Percentiles rank a stretch among this genome's conserved stretches.
Evolutionary conservation across 2,797 vertebrate species (phyloP).

Genomic region (Pipistrellus nathusii): DNA sequence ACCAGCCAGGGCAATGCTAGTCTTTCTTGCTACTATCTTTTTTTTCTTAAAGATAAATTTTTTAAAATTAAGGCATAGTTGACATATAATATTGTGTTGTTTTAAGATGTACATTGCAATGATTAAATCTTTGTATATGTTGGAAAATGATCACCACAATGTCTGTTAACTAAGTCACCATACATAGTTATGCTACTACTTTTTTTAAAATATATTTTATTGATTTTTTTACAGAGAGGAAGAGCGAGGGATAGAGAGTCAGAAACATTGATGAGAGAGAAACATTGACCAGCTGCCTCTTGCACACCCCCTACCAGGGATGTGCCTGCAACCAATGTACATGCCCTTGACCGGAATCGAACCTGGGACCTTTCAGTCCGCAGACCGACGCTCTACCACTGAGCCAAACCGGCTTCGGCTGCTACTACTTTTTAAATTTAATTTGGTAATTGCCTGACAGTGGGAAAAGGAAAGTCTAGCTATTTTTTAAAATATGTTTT

Average conservation of each 20-base stretch:
- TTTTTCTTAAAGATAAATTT: background rate
- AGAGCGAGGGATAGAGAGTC: too few relatives aligned
- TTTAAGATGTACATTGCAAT: background rate
- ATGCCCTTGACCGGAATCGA: too few relatives aligned
- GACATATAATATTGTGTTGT: background rate
- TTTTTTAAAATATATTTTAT: too few relatives aligned
- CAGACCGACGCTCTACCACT: too few relatives aligned
- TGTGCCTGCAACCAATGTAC: too few relatives aligned
- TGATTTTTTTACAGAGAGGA: too few relatives aligned
- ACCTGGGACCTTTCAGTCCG: too few relatives aligned
- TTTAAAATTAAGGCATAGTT: background rate
- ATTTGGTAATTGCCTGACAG: slow-evolving; percentile 38
- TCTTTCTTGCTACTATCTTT: slow-evolving; percentile 19
- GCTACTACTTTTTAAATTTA: slow-evolving; percentile 47
- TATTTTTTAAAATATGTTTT: background rate
- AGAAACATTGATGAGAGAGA: too few relatives aligned
- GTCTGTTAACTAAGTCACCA: background rate
- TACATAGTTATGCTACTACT: background rate
- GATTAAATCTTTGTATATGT: background rate
- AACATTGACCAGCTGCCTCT: too few relatives aligned
- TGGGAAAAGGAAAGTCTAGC: background rate
- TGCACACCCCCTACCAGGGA: too few relatives aligned
- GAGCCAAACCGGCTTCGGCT: background rate
- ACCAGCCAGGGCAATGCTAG: background rate
- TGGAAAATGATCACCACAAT: background rate